Evolutionary conservation across 2,888 invertebrate species (phyloP), one percentile per base, ranked within the genome.

Genomic region (Dasysyrphus tricinctus): DNA sequence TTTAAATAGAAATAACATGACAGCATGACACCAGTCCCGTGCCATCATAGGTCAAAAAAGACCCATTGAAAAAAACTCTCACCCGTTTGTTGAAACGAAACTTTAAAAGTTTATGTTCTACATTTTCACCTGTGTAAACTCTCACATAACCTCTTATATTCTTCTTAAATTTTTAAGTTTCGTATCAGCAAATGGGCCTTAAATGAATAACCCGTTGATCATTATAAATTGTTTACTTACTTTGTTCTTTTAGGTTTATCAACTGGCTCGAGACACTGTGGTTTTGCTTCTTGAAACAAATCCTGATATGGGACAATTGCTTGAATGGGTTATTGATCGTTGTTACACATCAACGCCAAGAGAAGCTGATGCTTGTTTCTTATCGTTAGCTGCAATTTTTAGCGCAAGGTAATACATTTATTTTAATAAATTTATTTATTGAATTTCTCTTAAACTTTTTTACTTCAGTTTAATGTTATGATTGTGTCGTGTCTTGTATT

Each of bases 311-410:
- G 97, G 97, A 0, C 95, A 97, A 6, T 93, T 99, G 70, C 93
- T 99, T 57, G 99, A 99, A 93, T 99, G 99, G 99, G 97, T 98
- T 0, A 98, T 99, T 65, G 98, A 99, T 93, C 96, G 98, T 78
- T 99, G 99, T 92, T 99, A 98, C 92, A 99, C 98, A 0, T 98
- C 98, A 7, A 93, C 96, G 8, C 96, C 96, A 3, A 95, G 97
- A 88, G 97, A 99, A 49, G 98, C 99, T 2, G 98, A 99, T 92
- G 97, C 98, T 2, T 99, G 99, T 92, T 99, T 99, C 92, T 94
- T 97, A 91, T 98, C 99, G 5, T 94, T 99, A 72, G 98, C 98
- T 5, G 97, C 98, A 8, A 97, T 99, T 89, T 99, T 99, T 93
- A 98, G 98, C 91, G 97, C 98, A 65, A 96, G 97, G 97, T 98